These are phyloP conservation scores for Clytia hemisphaerica DNA, from an alignment of 30 jellyfish, hydroid and myxozoan species.

Conservation along the genomic window DNA sequence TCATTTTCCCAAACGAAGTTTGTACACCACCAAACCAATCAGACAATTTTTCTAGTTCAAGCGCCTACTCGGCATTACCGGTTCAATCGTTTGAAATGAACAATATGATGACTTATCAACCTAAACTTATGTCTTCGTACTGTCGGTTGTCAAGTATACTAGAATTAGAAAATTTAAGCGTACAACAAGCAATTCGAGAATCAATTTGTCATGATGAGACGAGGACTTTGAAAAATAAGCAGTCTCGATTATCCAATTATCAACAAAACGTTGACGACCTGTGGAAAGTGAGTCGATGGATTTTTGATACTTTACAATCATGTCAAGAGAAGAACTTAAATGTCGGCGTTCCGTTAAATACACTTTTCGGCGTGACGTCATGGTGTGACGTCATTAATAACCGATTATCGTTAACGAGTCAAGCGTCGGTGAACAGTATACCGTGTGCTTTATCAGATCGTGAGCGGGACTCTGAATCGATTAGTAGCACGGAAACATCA, in stretches of 20 bases:
- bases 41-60: conserved; percentile 59
- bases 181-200: conserved; percentile 71
- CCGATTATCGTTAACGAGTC: background rate
- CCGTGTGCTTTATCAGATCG: background rate
- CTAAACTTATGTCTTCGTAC: conserved; percentile 79
- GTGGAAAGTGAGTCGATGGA: conserved; percentile 95
- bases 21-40: conserved; percentile 95
- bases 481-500: conserved; percentile 22
- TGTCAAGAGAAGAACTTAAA: conserved; percentile 64
- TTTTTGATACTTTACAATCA: conserved; percentile 72
- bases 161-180: conserved; percentile 66
- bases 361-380: conserved; percentile 15
- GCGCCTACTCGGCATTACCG: conserved; percentile 79
- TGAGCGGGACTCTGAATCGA: background rate
- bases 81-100: conserved; percentile 89
- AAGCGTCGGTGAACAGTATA: background rate
- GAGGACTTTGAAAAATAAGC: conserved; percentile 56
- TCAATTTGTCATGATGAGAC: conserved; percentile 72
- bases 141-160: conserved; percentile 81
- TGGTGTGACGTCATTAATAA: background rate
- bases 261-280: conserved; percentile 72
- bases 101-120: conserved; percentile 87
- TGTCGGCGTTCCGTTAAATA: conserved; percentile 57
- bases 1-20: conserved; percentile 84
- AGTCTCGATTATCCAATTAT: conserved; percentile 40